These are phyloP conservation scores for Xenopus laevis DNA, from an alignment of 2,113 vertebrate species.

Conservation along the genomic window DNA sequence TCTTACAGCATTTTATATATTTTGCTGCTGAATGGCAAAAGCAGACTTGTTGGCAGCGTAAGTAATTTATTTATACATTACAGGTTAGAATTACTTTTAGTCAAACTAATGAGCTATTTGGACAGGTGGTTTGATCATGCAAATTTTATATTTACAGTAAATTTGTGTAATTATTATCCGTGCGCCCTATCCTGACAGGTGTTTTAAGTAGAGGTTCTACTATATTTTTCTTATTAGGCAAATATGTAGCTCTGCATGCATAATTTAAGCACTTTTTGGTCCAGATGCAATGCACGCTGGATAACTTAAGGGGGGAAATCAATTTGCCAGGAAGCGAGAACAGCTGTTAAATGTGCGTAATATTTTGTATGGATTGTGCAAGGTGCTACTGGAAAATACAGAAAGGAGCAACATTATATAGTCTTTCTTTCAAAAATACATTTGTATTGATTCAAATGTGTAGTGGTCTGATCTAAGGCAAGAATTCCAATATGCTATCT, in stretches of 20 bases:
- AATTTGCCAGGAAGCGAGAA: conserved; percentile 13
- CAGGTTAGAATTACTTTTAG: conserved; percentile 17
- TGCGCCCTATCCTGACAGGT: conserved; percentile 47
- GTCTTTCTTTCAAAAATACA: too few species aligned
- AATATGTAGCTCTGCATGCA: conserved; percentile 30
- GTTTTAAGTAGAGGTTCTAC: conserved; percentile 34
- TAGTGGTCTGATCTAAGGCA: too few species aligned
- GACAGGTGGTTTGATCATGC: conserved; percentile 51
- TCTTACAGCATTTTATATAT: background rate
- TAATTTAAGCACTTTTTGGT: conserved; percentile 37
- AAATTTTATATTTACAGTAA: conserved; percentile 55
- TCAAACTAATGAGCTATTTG: conserved; percentile 35
- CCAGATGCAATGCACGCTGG: conserved; percentile 39
- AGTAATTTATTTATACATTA: conserved; percentile 31
- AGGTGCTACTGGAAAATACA: too few species aligned
- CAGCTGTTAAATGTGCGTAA: conserved; percentile 19
- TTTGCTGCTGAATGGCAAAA: conserved; percentile 1
- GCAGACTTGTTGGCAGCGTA: conserved; percentile 1
- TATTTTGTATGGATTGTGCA: too few species aligned
- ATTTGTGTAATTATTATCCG: conserved; percentile 40
- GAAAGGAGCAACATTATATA: too few species aligned
- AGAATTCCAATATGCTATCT: too few species aligned
- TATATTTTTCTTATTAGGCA: conserved; percentile 45
- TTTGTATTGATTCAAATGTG: too few species aligned
- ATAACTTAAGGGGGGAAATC: conserved; percentile 28